These are phyloP conservation scores for Chrysaora quinquecirrha DNA, from an alignment of 30 jellyfish, hydroid and myxozoan species.

Conservation along the genomic window DNA sequence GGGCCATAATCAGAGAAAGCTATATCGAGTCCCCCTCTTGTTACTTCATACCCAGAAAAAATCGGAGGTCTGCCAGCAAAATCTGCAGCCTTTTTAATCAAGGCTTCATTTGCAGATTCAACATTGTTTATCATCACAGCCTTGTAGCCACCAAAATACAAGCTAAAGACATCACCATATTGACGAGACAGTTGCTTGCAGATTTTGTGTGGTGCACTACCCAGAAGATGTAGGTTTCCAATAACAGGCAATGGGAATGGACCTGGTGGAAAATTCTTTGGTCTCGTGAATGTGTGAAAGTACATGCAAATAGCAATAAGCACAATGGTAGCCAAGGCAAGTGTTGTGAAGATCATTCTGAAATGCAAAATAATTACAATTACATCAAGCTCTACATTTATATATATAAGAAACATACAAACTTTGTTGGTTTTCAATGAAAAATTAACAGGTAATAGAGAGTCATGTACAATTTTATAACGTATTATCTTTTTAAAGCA, in stretches of 20 bases:
- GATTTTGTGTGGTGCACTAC: conserved; percentile 43
- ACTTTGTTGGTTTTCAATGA: too few relatives aligned
- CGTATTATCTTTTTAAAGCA: too few relatives aligned
- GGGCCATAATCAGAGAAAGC: conserved; percentile 74
- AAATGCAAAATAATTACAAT: too few relatives aligned
- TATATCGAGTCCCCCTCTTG: conserved; percentile 74
- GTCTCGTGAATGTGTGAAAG: conserved; percentile 17
- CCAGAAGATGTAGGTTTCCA: conserved; percentile 58
- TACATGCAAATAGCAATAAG: background rate
- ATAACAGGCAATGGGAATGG: conserved; percentile 58
- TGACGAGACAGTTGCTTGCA: conserved; percentile 26
- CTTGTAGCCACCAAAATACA: conserved; percentile 52
- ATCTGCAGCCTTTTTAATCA: conserved; percentile 40
- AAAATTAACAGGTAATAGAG: too few relatives aligned
- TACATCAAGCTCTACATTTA: too few relatives aligned
- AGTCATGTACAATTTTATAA: too few relatives aligned
- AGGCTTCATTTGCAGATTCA: conserved; percentile 58
- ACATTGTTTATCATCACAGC: conserved; percentile 36
- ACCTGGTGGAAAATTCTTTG: conserved; percentile 66
- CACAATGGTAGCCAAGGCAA: background rate
- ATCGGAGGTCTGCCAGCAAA: conserved; percentile 78
- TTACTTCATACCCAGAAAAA: conserved; percentile 29
- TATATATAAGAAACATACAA: too few relatives aligned
- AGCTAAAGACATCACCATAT: conserved; percentile 61
- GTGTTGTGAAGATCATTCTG: background rate